These are phyloP conservation scores for Aporophyla lueneburgensis DNA, from an alignment of 2,888 invertebrate species.

Conservation along the genomic window DNA sequence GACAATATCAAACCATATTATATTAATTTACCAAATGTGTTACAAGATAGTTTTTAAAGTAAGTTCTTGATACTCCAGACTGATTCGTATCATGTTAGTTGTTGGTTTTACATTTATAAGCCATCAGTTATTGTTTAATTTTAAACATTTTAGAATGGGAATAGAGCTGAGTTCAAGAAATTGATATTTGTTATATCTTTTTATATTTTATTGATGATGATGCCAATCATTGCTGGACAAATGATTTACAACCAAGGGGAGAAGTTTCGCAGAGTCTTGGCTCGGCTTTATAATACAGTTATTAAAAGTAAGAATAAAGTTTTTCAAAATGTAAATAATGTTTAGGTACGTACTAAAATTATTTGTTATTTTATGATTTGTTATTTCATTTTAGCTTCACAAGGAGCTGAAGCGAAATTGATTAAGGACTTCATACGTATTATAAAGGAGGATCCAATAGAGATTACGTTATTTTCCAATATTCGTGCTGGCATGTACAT, in stretches of 20 bases:
- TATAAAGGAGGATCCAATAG: slow-evolving; percentile 32
- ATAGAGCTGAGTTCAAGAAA: not conserved
- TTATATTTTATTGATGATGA: not conserved
- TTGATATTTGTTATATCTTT: not conserved
- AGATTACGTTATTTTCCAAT: slow-evolving; percentile 17
- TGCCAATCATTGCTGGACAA: not conserved
- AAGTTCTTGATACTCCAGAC: not conserved
- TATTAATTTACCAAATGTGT: not conserved
- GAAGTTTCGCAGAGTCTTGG: not conserved
- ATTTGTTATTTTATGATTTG: not conserved
- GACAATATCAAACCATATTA: not conserved
- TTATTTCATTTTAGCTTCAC: not conserved
- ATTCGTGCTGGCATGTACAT: slow-evolving; percentile 32
- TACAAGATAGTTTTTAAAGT: not conserved
- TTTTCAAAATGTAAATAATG: not conserved
- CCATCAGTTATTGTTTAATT: not conserved
- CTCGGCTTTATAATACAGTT: not conserved
- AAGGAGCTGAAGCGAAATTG: not conserved
- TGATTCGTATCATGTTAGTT: not conserved
- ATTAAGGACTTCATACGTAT: slow-evolving; percentile 37
- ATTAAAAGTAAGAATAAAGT: not conserved
- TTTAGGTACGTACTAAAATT: no score
- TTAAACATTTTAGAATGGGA: not conserved
- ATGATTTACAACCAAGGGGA: not conserved
- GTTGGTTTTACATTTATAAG: no score